Percentiles rank a stretch among this genome's conserved stretches.
These are phyloP conservation scores for Pelosia muscerda DNA, from an alignment of 2,888 invertebrate genomes.

Conservation along the genomic window DNA sequence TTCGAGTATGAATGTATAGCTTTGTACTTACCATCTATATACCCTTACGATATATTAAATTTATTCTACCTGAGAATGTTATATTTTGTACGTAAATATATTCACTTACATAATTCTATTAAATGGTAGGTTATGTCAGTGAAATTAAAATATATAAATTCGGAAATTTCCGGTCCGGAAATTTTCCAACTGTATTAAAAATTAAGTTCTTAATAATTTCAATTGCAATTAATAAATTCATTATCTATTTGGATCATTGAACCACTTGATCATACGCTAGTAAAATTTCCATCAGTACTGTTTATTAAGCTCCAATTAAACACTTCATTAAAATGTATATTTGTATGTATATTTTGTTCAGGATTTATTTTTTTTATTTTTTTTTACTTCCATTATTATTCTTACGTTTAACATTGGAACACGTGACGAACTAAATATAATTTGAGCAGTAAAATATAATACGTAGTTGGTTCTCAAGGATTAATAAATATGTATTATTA, in stretches of 20 bases:
- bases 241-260: too few relatives aligned
- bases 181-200: too few relatives aligned
- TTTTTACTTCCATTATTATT: neutral
- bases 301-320: neutral
- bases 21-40: conserved; percentile 19
- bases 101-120: too few relatives aligned
- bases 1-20: conserved; percentile 26
- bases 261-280: neutral
- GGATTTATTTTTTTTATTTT: conserved; percentile 1
- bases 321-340: neutral
- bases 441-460: neutral
- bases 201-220: neutral
- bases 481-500: neutral
- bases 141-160: neutral
- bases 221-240: too few relatives aligned
- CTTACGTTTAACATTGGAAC: conserved; percentile 6
- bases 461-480: neutral
- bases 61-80: conserved; percentile 16
- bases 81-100: conserved; percentile 21
- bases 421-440: neutral
- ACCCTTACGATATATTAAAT: conserved; percentile 27
- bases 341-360: neutral
- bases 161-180: too few relatives aligned
- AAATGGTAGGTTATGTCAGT: too few relatives aligned
- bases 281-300: conserved; percentile 4